Conservation (phyloP, 2,113 vertebrate species). For the Grantiella picta region DNA sequence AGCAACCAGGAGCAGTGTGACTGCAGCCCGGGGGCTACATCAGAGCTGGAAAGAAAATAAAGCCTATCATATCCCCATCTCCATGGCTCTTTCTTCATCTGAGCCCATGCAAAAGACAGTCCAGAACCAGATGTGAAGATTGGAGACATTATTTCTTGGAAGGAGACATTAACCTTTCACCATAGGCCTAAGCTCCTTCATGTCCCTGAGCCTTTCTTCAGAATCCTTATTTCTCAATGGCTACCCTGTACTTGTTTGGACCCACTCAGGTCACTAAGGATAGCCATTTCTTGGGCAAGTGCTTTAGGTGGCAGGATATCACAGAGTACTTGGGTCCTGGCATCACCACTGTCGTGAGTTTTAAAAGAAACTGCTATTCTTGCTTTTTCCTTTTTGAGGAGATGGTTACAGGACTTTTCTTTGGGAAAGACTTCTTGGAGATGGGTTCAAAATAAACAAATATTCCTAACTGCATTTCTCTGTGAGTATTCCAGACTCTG, state of each 20-base stretch:
- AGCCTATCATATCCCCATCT: neutral
- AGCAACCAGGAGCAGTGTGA: neutral
- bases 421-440: neutral
- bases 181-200: neutral
- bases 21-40: neutral
- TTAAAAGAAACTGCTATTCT: neutral
- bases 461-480: neutral
- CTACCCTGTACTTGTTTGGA: neutral
- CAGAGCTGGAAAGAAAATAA: neutral
- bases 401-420: neutral
- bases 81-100: neutral
- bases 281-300: neutral
- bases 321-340: neutral
- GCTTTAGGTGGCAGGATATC: neutral
- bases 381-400: neutral
- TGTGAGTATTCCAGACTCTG: neutral
- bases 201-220: neutral
- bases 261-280: neutral
- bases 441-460: neutral
- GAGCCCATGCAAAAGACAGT: neutral
- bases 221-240: neutral
- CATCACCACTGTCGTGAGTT: neutral
- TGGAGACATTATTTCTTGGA: neutral
- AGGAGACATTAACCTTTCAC: neutral
- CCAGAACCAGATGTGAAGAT: neutral